Base-by-base conservation (phyloP, 2,888 invertebrate genomes). In the Branchipolynoe longqiensis region DNA sequence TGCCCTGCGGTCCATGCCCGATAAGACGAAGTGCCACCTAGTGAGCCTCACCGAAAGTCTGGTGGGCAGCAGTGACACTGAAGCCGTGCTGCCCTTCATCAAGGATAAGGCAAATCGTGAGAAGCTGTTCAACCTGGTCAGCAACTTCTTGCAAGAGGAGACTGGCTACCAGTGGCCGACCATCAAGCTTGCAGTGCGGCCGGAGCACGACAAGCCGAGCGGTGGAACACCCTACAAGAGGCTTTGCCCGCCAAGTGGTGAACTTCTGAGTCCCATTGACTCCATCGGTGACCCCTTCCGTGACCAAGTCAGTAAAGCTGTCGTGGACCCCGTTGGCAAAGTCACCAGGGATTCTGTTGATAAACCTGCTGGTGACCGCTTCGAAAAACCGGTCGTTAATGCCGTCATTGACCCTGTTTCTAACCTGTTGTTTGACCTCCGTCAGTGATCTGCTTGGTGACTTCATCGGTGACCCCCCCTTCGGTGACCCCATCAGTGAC, bases 41-140 rank as follows among this genome's bases (percentile, higher is more conserved):
- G 54, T 78, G 25, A 18, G 28, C 31, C 78, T 48, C 18, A 31
- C 54, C 1, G 78, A 78, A 48, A 78, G 12, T 6, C 78, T 78
- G 54, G 78, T 78, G 54, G 78, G 78, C 48, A 48, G 48, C 18
- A 40, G 78, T 78, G 78, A 78, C 54, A 78, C 78, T n/a, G 78
- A 78, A 28, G 78, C 41, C 54, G 48, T 78, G 25, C 41, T 54
- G 54, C 78, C 78, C 31, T 78, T 78, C 48, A 48, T 78, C 25
- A 78, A 78, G 48, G 78, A 78, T 4, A 78, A 48, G 28, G 31
- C 25, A 22, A 41, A 78, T 12, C 18, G 48, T n/a, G 78, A 78
- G 33, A 78, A 78, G 22, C 78, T 78, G 18, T 78, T 18, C 12
- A 78, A 78, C 78, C 48, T 78, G 8, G 41, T 78, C 48, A 78